Evolutionary conservation across 2,113 vertebrate genomes (phyloP), one percentile per base, ranked within the genome.

Genomic region (Callaeas wilsoni): DNA sequence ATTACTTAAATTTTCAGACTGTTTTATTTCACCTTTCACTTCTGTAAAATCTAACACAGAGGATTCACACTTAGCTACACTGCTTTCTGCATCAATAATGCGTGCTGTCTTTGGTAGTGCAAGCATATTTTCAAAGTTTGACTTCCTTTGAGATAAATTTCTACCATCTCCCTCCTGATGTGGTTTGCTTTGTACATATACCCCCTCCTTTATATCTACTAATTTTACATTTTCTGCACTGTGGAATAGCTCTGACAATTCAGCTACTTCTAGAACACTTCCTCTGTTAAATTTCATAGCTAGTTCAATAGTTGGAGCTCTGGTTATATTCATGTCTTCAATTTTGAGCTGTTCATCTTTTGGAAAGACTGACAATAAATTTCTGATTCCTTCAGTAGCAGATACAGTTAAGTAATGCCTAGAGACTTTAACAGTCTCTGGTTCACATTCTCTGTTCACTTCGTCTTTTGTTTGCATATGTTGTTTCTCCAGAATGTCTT

Each of bases 31-130:
- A 60, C 19, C 67, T 80, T 65, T 62, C 64, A 37, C 39, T 91
- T 81, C 63, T 67, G 41, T 44, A 69, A 78, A 53, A 75, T 83
- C 92, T 27, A 94, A 87, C 39, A 84, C 81, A 73, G 94, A 70
- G 2, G 94, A 95, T 16, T 97, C 95, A 32, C 83, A 86, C 37
- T 96, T 96, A 18, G 92, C 41, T 32, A 64, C 33, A 4, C 14
- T 16, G 21, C 7, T 22, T 29, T 74, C 55, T 42, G 71, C 83
- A 82, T 39, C 60, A 41, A 3, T 35, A 68, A 56, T 1, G 5
- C 10, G 6, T 3, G 22, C 32, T 1, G 5, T 21, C 25, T 19
- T 49, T 27, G 81, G 26, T 2, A 90, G 15, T 1, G 6, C 20
- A 26, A 47, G 16, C 23, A 5, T 4, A 21, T 16, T 75, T 62